Base-by-base conservation (phyloP, 2,797 vertebrate genomes). In the Pangasius sanitwongsei region DNA sequence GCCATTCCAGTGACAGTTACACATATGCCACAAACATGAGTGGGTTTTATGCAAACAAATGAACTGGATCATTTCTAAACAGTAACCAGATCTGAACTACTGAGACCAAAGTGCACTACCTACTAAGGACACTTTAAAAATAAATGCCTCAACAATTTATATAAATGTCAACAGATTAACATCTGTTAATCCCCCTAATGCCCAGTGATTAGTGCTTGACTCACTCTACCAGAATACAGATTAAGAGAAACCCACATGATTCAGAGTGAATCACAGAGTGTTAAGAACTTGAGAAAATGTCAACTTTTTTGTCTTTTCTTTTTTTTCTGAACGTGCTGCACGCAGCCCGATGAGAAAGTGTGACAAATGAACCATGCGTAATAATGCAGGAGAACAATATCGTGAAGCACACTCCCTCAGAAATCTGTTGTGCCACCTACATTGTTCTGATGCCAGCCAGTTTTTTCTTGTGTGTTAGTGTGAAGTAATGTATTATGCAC, bases 211-310 rank as follows among this genome's bases (percentile, higher is more conserved):
- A 80, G 48, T 4, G 3, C 67, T 61, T 91, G 87, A 92, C 78
- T 91, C 89, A 91, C 48, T 89, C 44, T 53, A 70, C 87, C 78
- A 80, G 75, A 88, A 91, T 75, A 86, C 65, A 55, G 83, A 89
- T 91, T 85, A 91, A 87, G 75, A 87, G 77, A 91, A 90, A 74
- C 86, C 83, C 90, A 91, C 89, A 92, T 84, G 77, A 63, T 87
- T 67, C 61, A 48, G 2, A 44, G 77, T 92, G 89, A 92, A 87
- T 92, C 90, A 91, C 69, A 75, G 15, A 28, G 41, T 88, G 44
- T 34, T 41, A 18, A 44, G 34, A 57, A 85, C 48, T 70, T n/a
- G 83, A 69, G 84, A 91, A 87, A 89, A 89, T 69, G 72, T 87
- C 84, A 87, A 83, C 85, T 85, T 90, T 89, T 80, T 80, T 89